Evolutionary conservation across 2,113 vertebrate genomes (phyloP), one percentile per base, ranked within the genome.

Genomic region (Hippocampus zosterae): DNA sequence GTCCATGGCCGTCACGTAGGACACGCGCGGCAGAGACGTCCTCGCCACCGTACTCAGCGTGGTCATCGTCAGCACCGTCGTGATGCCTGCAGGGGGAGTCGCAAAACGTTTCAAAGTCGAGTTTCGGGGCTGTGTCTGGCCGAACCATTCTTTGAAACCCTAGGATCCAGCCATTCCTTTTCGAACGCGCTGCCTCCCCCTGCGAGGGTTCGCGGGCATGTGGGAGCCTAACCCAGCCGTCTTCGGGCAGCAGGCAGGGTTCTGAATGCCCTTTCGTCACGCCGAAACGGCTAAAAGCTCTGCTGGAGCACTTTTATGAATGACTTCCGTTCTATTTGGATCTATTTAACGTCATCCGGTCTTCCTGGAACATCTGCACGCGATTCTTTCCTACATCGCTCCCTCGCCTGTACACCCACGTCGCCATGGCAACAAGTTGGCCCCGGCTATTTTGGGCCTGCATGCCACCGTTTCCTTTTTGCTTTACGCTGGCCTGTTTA

Each of bases 1-100:
- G 83, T 98, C 96, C 96, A 98, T 98, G 75, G 96, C 96, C 0
- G 96, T 98, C 88, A 98, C 91, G 0, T 98, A 98, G 46, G 96
- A 98, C 48, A 98, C 96, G 18, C 96, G 92, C 8, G 96, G 96
- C 68, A 98, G 81, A 0, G 96, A 98, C 1, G 95, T 98, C 84
- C 96, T 91, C 53, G 96, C 95, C 37, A 98, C 95, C 41, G 95
- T 95, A 77, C 96, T 98, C 82, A 98, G 91, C 0, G 96, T 98
- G 57, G 96, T 98, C 96, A 98, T 98, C 11, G 96, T 98, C 78
- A 98, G 84, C 41, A 98, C 96, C 0, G 96, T 98, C 61, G 96
- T 98, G 81, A 98, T 98, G 25, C 96, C 96, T 98, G 91, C 9
- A 37, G 33, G 5, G 33, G 33, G 33, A 37, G 33, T 37, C 33